These are phyloP conservation scores for Hoplodrina blanda DNA, from an alignment of 2,888 invertebrate genomes.

Conservation along the genomic window DNA sequence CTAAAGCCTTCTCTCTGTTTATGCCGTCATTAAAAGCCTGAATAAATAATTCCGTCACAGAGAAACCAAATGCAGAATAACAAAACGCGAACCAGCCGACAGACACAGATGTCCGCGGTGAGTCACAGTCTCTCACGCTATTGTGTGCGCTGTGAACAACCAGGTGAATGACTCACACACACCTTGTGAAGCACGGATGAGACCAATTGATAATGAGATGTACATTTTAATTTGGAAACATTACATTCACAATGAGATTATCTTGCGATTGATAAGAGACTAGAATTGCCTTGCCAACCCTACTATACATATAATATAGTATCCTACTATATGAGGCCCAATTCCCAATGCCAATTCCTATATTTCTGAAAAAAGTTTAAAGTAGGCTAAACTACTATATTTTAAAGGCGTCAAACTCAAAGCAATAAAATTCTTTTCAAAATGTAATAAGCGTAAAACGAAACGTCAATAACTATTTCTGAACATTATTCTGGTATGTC, in stretches of 20 bases:
- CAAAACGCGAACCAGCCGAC: slow-evolving; percentile 40
- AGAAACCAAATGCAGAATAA: slow-evolving; percentile 47
- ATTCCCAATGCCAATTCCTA: too few species aligned
- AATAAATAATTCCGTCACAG: slow-evolving; percentile 50
- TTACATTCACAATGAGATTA: neutral
- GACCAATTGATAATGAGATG: slow-evolving; percentile 44
- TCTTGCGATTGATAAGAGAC: too few species aligned
- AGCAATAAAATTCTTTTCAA: too few species aligned
- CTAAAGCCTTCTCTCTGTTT: slow-evolving; percentile 14
- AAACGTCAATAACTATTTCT: too few species aligned
- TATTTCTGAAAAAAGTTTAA: too few species aligned
- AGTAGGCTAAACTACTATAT: too few species aligned
- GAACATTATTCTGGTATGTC: too few species aligned
- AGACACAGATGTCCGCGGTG: slow-evolving; percentile 64
- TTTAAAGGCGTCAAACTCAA: too few species aligned
- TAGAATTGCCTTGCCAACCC: too few species aligned
- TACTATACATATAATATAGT: too few species aligned
- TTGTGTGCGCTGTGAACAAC: slow-evolving; percentile 41
- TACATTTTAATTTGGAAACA: slow-evolving; percentile 22
- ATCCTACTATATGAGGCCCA: too few species aligned
- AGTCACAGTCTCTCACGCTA: slow-evolving; percentile 48
- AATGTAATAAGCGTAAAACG: too few species aligned
- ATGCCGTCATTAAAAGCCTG: slow-evolving; percentile 24
- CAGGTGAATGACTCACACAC: slow-evolving; percentile 63
- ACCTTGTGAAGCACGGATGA: slow-evolving; percentile 54